Conservation (phyloP, 2,888 invertebrate species). For the Melanostoma scalare region DNA sequence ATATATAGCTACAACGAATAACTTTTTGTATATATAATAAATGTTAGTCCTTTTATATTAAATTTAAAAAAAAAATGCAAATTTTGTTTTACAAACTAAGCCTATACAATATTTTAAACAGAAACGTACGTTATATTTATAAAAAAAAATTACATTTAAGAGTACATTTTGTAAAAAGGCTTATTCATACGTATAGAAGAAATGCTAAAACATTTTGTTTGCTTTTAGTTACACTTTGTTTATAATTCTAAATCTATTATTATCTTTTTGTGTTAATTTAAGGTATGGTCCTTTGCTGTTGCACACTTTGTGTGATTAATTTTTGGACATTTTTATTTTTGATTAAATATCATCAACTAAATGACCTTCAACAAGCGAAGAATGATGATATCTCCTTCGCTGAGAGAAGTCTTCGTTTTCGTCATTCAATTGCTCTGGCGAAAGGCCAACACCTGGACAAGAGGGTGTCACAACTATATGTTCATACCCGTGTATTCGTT, state of each 20-base stretch:
- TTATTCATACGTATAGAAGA: conserved; percentile 47
- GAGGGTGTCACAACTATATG: conserved; percentile 93
- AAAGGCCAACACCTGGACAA: conserved; percentile 90
- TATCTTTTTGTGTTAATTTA: conserved; percentile 58
- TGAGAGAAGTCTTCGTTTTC: conserved; percentile 97
- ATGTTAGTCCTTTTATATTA: conserved; percentile 24
- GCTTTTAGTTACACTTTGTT: conserved; percentile 55
- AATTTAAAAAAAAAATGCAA: conserved; percentile 9
- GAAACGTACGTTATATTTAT: conserved; percentile 29
- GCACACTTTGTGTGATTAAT: conserved; percentile 29
- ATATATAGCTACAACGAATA: conserved; percentile 43
- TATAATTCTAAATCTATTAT: conserved; percentile 65
- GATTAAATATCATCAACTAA: conserved; percentile 79
- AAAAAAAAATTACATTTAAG: conserved; percentile 15
- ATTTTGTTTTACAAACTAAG: conserved; percentile 32
- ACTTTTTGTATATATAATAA: conserved; percentile 32
- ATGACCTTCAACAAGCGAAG: conserved; percentile 87
- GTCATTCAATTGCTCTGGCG: conserved; percentile 94
- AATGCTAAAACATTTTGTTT: conserved; percentile 46
- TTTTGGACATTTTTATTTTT: conserved; percentile 10
- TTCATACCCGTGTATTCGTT: conserved; percentile 91
- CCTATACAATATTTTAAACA: conserved; percentile 7
- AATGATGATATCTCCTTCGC: conserved; percentile 95
- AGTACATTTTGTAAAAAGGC: conserved; percentile 40
- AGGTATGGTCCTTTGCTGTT: conserved; percentile 51